Conservation (phyloP, 2,888 invertebrate genomes). For the Rhagium mordax region DNA sequence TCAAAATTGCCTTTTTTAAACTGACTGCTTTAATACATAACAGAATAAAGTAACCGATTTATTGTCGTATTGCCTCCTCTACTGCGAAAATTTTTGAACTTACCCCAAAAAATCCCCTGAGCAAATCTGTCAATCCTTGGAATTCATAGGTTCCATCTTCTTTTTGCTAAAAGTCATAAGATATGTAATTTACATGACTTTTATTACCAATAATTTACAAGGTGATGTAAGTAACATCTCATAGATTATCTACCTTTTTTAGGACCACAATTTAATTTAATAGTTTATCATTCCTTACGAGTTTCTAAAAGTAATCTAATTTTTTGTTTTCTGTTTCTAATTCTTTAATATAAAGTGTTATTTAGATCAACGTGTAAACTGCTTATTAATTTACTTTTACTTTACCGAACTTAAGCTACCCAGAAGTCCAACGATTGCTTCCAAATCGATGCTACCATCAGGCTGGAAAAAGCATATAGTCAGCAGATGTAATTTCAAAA, state of each 20-base stretch:
- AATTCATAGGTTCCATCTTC: slow-evolving; percentile 68
- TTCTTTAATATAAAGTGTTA: neutral
- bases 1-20: too few relatives aligned
- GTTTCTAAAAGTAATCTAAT: too few relatives aligned
- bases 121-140: slow-evolving; percentile 65
- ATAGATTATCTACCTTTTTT: neutral
- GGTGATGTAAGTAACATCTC: neutral
- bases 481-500: too few relatives aligned
- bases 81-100: slow-evolving; percentile 46
- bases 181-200: neutral
- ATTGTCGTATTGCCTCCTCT: too few relatives aligned
- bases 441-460: slow-evolving; percentile 68
- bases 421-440: slow-evolving; percentile 67
- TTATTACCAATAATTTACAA: neutral
- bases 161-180: slow-evolving; percentile 62
- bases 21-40: too few relatives aligned
- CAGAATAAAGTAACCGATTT: too few relatives aligned
- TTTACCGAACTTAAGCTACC: slow-evolving; percentile 67
- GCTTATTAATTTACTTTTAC: slow-evolving; percentile 41
- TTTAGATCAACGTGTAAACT: neutral
- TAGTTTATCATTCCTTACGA: too few relatives aligned
- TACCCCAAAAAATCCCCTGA: slow-evolving; percentile 67
- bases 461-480: slow-evolving; percentile 58
- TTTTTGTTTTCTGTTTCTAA: too few relatives aligned
- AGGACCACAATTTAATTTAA: too few relatives aligned